Conservation (phyloP, 2,888 invertebrate species). For the Pseudococcus jackbeardsleyi region DNA sequence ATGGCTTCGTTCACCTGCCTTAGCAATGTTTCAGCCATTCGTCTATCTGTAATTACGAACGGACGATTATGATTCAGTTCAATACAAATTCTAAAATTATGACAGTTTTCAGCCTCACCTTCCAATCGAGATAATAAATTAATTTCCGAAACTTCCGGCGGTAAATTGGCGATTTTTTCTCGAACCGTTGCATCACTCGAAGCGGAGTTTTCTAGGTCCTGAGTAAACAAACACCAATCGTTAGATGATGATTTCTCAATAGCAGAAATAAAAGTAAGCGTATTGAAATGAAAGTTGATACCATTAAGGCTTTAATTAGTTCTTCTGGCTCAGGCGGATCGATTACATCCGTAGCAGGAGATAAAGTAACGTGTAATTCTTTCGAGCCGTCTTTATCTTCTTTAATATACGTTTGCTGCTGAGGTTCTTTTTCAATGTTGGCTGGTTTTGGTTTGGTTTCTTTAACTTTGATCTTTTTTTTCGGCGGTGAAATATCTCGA, state of each 20-base stretch:
- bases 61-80: too few relatives aligned
- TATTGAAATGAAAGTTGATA: constrained; percentile 67
- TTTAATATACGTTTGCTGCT: constrained; percentile 71
- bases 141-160: constrained; percentile 94
- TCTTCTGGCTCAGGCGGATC: constrained; percentile 95
- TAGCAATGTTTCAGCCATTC: constrained; percentile 83
- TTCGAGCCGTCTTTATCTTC: constrained; percentile 79
- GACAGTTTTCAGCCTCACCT: constrained; percentile 72
- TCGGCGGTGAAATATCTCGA: constrained; percentile 64
- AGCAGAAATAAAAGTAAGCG: constrained; percentile 69
- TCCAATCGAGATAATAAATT: constrained; percentile 86
- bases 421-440: constrained; percentile 71
- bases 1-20: constrained; percentile 90
- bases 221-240: constrained; percentile 69
- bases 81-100: too few relatives aligned
- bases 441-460: constrained; percentile 70
- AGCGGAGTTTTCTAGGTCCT: constrained; percentile 93
- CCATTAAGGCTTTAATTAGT: constrained; percentile 81
- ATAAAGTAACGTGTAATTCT: constrained; percentile 82
- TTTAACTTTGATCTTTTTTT: constrained; percentile 68
- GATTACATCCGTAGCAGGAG: constrained; percentile 83
- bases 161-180: constrained; percentile 92
- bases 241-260: background rate
- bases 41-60: constrained; percentile 76
- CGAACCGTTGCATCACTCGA: constrained; percentile 94